Evolutionary conservation across 2,797 vertebrate genomes (phyloP).

Genomic region (Rhinogobio ventralis): DNA sequence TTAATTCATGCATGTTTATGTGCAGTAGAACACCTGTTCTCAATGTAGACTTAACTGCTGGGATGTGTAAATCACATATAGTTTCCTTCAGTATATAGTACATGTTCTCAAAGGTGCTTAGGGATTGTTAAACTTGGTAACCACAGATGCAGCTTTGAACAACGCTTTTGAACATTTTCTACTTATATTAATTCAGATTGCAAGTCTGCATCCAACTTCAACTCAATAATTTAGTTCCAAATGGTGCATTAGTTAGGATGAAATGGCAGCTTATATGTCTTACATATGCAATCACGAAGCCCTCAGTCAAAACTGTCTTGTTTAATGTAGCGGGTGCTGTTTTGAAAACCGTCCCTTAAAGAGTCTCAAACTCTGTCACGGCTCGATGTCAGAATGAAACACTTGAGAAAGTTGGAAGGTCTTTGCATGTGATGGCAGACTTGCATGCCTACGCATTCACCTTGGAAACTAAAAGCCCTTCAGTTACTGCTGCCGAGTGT

Average conservation of each 20-base stretch:
- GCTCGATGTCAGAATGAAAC: conserved; percentile 33
- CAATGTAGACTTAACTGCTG: conserved; percentile 26
- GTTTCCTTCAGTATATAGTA: neutral
- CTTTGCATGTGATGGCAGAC: conserved; percentile 25
- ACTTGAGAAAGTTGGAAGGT: conserved; percentile 16
- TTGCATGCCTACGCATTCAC: conserved; percentile 37
- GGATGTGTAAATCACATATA: conserved; percentile 2
- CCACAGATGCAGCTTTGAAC: neutral
- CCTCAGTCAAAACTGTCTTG: neutral
- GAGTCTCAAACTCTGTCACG: conserved; percentile 14
- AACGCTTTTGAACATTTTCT: neutral
- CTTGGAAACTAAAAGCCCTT: conserved; percentile 47
- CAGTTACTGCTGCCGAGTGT: conserved; percentile 24
- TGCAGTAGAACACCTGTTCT: neutral
- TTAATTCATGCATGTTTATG: neutral
- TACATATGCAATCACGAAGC: neutral
- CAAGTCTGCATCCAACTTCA: neutral
- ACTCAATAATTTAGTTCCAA: neutral
- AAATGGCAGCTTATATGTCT: neutral
- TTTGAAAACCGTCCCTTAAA: neutral
- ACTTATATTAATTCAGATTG: neutral
- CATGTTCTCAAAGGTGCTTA: neutral
- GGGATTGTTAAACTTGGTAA: neutral
- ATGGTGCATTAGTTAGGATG: neutral
- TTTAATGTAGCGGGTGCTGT: neutral